Evolutionary conservation across 2,888 invertebrate species (phyloP).

Genomic region (Patella caerulea): DNA sequence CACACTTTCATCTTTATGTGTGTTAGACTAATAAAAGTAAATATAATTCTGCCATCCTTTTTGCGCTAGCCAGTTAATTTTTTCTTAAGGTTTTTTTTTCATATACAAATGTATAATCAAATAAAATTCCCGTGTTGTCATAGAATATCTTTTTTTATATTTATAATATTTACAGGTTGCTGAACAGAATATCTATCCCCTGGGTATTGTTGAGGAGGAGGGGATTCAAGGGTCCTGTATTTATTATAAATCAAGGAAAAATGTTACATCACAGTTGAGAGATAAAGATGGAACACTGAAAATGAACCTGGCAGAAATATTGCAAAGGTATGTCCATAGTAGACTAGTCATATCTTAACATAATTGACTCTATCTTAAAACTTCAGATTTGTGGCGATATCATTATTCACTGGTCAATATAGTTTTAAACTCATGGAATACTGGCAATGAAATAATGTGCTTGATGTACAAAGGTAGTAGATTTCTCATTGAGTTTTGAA

Average conservation of each 20-base stretch:
- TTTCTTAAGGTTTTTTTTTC: too few species aligned
- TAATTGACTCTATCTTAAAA: background rate
- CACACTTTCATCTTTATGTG: too few species aligned
- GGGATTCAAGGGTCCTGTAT: slow-evolving; percentile 80
- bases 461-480: too few species aligned
- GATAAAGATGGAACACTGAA: slow-evolving; percentile 30
- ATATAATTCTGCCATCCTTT: too few species aligned
- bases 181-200: slow-evolving; percentile 77
- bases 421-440: background rate
- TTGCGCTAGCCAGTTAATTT: too few species aligned
- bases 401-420: slow-evolving; percentile 1
- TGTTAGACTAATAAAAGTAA: too few species aligned
- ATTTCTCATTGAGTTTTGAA: too few species aligned
- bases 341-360: background rate
- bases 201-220: slow-evolving; percentile 75
- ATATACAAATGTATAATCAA: too few species aligned
- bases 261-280: slow-evolving; percentile 73
- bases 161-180: slow-evolving; percentile 67
- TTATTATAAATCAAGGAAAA: slow-evolving; percentile 76
- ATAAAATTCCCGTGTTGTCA: too few species aligned
- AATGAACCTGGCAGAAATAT: slow-evolving; percentile 73
- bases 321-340: slow-evolving; percentile 69
- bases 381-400: slow-evolving; percentile 15
- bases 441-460: too few species aligned
- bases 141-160: slow-evolving; percentile 3